Conservation (phyloP, 2,113 vertebrate genomes). For the Pica pica region DNA sequence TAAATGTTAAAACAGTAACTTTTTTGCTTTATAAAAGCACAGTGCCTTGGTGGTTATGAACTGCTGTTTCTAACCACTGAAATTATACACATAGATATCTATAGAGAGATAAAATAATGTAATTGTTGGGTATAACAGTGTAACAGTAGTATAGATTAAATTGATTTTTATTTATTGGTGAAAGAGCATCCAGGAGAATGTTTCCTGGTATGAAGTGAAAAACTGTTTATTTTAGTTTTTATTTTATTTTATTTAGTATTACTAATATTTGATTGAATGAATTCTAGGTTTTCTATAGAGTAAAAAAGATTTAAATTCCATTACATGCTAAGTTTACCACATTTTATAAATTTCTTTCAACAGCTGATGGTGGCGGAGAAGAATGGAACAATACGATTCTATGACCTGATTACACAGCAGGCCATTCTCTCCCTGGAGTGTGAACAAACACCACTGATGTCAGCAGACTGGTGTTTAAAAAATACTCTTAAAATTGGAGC, state of each 20-base stretch:
- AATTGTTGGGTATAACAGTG: background rate
- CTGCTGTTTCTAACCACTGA: background rate
- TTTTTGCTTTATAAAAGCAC: background rate
- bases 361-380: conserved; percentile 98
- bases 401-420: conserved; percentile 89
- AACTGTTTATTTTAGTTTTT: no score
- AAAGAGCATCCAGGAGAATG: background rate
- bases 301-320: background rate
- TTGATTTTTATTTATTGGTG: background rate
- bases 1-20: background rate
- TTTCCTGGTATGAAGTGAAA: background rate
- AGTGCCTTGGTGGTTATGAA: background rate
- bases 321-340: background rate
- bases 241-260: background rate
- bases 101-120: background rate
- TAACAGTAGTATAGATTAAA: background rate
- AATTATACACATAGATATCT: background rate
- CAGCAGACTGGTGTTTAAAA: conserved; percentile 93
- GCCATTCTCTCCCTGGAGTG: conserved; percentile 93
- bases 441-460: conserved; percentile 86
- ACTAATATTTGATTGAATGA: background rate
- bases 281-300: background rate
- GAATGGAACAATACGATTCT: conserved; percentile 90
- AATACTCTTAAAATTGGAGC: conserved; percentile 94
- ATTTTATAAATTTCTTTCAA: background rate